Evolutionary conservation across 2,797 vertebrate species (phyloP).

Genomic region (Gymnoscopelus microlampas): DNA sequence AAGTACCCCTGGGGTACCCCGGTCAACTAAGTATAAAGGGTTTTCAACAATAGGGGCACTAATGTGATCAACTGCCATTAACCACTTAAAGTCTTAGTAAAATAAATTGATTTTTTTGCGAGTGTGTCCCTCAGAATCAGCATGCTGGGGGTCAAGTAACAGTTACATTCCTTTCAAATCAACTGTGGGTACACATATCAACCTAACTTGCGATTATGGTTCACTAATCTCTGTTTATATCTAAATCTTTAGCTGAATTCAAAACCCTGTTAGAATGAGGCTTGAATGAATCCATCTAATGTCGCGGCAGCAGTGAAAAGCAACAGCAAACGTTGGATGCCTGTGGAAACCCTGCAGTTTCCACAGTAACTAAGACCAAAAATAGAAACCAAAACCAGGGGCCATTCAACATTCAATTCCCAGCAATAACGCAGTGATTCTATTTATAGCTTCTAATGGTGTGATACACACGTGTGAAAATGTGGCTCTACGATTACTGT

Average conservation of each 20-base stretch:
- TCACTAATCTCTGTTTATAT: neutral
- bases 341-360: conserved; percentile 78
- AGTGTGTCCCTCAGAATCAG: too few relatives aligned
- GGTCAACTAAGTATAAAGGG: too few relatives aligned
- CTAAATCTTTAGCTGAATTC: conserved; percentile 15
- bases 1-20: too few relatives aligned
- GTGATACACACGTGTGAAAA: conserved; percentile 47
- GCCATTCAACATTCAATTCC: conserved; percentile 74
- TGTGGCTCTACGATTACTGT: conserved; percentile 59
- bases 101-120: too few relatives aligned
- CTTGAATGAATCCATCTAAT: conserved; percentile 49
- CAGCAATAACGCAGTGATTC: conserved; percentile 61
- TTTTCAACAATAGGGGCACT: too few relatives aligned
- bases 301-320: conserved; percentile 66
- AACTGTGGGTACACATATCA: neutral
- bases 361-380: conserved; percentile 83
- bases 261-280: conserved; percentile 19
- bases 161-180: conserved; percentile 1
- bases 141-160: too few relatives aligned
- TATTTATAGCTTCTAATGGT: conserved; percentile 73
- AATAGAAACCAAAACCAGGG: conserved; percentile 80
- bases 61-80: too few relatives aligned
- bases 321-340: conserved; percentile 70
- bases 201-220: neutral
- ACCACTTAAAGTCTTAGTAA: too few relatives aligned